Conservation (phyloP, 2,888 invertebrate species). For the Ectropis crepuscularia region DNA sequence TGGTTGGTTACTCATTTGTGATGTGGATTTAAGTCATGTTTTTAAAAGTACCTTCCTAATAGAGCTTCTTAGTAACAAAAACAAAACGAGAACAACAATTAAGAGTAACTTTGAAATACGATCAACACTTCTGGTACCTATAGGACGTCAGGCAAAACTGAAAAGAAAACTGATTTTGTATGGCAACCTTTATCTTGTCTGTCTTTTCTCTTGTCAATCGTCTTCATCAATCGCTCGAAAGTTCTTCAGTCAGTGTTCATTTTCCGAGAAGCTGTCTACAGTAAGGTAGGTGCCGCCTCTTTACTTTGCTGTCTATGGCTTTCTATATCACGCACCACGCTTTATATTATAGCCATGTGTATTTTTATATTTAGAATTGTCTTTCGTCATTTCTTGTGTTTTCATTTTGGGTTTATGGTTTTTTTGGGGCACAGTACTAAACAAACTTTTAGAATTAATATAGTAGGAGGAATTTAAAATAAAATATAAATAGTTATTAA, state of each 20-base stretch:
- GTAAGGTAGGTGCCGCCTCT: constrained; percentile 72
- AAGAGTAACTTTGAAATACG: neutral
- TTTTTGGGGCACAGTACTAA: constrained; percentile 25
- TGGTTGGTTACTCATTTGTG: too few species aligned
- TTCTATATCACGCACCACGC: constrained; percentile 41
- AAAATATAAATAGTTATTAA: constrained; percentile 10
- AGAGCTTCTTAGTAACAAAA: too few species aligned
- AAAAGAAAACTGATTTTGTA: constrained; percentile 2
- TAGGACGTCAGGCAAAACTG: neutral
- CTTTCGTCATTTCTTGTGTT: neutral
- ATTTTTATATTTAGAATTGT: constrained; percentile 25
- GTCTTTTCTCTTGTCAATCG: constrained; percentile 53
- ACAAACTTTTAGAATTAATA: neutral
- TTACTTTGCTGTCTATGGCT: constrained; percentile 61
- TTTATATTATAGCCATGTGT: constrained; percentile 35
- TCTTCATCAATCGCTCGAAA: constrained; percentile 31
- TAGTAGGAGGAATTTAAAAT: neutral
- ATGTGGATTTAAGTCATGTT: too few species aligned
- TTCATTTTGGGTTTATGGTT: constrained; percentile 4
- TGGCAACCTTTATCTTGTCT: constrained; percentile 50
- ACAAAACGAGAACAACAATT: too few species aligned
- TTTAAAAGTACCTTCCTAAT: too few species aligned
- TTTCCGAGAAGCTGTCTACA: constrained; percentile 60
- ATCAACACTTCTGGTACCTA: too few species aligned
- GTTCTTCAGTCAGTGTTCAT: constrained; percentile 45